Conservation (phyloP, 2,797 vertebrate genomes). For the Lepilemur ruficaudatus region DNA sequence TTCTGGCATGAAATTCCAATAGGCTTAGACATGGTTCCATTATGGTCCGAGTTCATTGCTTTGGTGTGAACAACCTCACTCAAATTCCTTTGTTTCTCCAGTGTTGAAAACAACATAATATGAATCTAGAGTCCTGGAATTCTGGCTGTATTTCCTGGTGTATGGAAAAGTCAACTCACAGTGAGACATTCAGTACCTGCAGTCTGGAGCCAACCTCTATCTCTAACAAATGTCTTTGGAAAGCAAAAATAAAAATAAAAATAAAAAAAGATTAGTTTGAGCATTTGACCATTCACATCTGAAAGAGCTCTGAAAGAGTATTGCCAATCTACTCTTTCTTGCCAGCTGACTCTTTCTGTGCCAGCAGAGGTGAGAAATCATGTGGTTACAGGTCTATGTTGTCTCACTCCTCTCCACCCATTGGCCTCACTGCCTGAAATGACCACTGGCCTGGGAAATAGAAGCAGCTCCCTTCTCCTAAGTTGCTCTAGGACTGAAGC, state of each 20-base stretch:
- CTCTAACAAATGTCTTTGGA: background rate
- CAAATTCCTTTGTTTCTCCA: slow-evolving; percentile 39
- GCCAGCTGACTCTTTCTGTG: background rate
- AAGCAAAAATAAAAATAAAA: background rate
- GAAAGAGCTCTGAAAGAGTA: background rate
- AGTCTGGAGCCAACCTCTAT: background rate
- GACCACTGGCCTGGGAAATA: background rate
- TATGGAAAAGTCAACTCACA: slow-evolving; percentile 26
- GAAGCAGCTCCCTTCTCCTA: background rate
- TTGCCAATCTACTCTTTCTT: background rate
- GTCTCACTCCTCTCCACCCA: background rate
- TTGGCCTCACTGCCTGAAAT: background rate
- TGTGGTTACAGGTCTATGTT: background rate
- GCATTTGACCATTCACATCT: background rate
- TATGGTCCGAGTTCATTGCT: background rate
- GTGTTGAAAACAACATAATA: background rate
- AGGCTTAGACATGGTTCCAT: background rate
- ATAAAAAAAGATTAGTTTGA: background rate
- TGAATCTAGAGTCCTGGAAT: slow-evolving; percentile 11
- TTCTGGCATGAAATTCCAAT: background rate
- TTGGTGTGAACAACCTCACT: slow-evolving; percentile 47
- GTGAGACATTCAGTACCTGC: background rate
- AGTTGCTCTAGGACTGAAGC: background rate
- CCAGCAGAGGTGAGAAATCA: background rate
- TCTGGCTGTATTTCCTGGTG: slow-evolving; percentile 46